A percentile compares a stretch with the other conserved stretches of the same genome.
phyloP scores from a whole-genome alignment of 2,888 invertebrate genomes.

The Pollenia angustigena region DNA sequence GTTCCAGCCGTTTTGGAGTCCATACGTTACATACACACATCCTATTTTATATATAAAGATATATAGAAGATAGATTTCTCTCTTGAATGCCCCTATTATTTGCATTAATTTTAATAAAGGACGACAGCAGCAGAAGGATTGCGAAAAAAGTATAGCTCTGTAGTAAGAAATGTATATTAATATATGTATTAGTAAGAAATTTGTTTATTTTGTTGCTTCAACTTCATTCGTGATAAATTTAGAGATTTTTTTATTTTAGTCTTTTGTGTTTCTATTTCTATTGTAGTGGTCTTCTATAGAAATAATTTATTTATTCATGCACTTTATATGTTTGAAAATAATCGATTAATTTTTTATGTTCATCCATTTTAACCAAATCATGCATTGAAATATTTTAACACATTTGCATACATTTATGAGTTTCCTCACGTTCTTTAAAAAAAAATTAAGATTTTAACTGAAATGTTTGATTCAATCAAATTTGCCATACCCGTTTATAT shows the following conservation, averaged over 20 bases:
- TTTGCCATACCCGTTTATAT: background rate
- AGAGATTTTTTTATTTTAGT: background rate
- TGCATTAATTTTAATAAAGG: too few relatives aligned
- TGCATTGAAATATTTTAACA: background rate
- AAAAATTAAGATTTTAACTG: background rate
- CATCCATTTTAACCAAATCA: constrained; percentile 12
- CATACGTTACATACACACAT: too few relatives aligned
- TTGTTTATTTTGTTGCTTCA: too few relatives aligned
- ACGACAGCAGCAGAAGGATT: too few relatives aligned
- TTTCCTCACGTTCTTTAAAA: background rate
- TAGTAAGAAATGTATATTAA: too few relatives aligned
- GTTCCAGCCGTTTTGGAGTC: too few relatives aligned
- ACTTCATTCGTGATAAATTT: too few relatives aligned
- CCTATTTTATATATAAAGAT: too few relatives aligned
- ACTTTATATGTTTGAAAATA: background rate
- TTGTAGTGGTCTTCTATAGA: background rate
- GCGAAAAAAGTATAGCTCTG: too few relatives aligned
- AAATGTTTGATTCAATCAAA: background rate
- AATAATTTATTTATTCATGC: background rate
- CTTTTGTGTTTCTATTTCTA: background rate
- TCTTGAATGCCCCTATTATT: too few relatives aligned
- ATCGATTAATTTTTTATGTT: background rate
- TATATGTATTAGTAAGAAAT: too few relatives aligned
- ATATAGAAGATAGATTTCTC: too few relatives aligned
- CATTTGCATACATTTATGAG: background rate